Conservation (phyloP, 2,113 vertebrate species). For the Loxodonta africana region DNA sequence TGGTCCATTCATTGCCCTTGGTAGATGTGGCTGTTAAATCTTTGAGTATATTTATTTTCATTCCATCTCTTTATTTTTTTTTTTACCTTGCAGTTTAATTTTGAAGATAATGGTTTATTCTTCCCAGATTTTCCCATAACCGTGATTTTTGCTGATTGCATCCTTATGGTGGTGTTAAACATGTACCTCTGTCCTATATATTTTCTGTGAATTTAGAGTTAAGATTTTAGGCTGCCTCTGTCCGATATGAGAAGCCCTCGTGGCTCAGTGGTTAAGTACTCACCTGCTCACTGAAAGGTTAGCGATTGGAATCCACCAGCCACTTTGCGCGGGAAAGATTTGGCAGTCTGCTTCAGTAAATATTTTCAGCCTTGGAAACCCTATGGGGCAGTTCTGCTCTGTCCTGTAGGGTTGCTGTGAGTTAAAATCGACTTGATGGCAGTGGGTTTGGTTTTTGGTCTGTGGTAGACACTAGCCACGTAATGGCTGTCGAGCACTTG, state of each 20-base stretch:
- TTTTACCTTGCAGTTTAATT: background rate
- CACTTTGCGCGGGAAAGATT: too few relatives aligned
- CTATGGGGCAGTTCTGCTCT: too few relatives aligned
- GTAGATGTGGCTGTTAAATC: background rate
- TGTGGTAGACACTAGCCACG: background rate
- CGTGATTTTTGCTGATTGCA: background rate
- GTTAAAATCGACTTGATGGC: background rate
- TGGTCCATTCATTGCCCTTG: background rate
- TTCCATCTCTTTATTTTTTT: background rate
- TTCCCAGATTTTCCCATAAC: background rate
- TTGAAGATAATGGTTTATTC: background rate
- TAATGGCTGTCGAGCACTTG: background rate
- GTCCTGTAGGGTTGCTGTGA: too few relatives aligned
- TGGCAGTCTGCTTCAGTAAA: too few relatives aligned
- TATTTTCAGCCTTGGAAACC: too few relatives aligned
- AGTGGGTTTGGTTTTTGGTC: background rate
- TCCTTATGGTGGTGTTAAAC: background rate
- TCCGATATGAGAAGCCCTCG: background rate
- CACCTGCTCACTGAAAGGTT: too few relatives aligned
- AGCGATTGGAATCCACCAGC: too few relatives aligned
- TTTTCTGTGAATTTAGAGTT: accelerated
- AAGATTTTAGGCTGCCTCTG: background rate
- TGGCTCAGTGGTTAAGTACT: background rate
- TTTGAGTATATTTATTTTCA: background rate
- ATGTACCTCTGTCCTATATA: background rate